These are phyloP conservation scores for Epinephelus cyanopodus DNA, from an alignment of 2,113 vertebrate species.

Conservation along the genomic window DNA sequence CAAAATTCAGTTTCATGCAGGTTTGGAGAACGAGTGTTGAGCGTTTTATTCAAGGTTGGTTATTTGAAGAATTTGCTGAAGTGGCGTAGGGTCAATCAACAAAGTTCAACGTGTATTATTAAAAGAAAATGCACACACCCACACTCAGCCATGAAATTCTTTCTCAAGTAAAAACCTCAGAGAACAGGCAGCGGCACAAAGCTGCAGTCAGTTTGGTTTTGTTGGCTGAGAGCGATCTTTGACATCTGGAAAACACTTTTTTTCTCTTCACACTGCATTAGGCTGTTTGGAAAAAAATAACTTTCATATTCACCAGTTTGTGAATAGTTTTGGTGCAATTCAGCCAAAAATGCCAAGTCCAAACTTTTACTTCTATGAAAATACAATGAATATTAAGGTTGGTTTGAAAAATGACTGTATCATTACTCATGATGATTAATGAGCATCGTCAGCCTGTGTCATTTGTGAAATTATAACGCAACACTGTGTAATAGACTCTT, in stretches of 20 bases:
- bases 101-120: constrained; percentile 30
- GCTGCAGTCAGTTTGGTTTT: constrained; percentile 1
- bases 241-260: constrained; percentile 8
- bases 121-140: constrained; percentile 20
- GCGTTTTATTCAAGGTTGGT: neutral
- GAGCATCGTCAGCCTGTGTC: neutral
- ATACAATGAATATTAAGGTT: neutral
- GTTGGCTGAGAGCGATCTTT: constrained; percentile 5
- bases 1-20: neutral
- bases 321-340: neutral
- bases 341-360: neutral
- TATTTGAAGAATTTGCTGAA: constrained; percentile 14
- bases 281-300: neutral
- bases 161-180: neutral
- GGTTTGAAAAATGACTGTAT: neutral
- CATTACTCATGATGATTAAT: neutral
- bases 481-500: neutral
- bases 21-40: neutral
- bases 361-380: neutral
- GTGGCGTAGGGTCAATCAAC: neutral
- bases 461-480: neutral
- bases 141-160: constrained; percentile 18
- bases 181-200: constrained; percentile 6
- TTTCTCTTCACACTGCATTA: neutral
- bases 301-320: neutral